A percentile compares a stretch with the other conserved stretches of the same genome.
These are phyloP conservation scores for Labeo catla DNA, from an alignment of 2,113 vertebrate genomes.

Conservation along the genomic window DNA sequence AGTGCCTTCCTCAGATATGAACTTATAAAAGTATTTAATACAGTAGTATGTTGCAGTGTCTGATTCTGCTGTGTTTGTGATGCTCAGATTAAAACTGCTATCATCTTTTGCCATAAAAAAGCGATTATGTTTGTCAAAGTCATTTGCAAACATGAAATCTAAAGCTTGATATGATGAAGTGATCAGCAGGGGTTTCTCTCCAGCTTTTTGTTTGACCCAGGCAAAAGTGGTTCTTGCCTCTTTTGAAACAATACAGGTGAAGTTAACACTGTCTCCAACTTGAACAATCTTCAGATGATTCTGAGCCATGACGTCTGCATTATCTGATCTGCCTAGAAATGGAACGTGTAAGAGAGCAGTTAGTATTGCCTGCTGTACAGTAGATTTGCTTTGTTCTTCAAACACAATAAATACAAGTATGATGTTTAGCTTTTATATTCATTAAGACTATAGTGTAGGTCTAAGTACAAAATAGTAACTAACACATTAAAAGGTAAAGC, in stretches of 20 bases:
- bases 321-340: conserved; percentile 10
- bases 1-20: conserved; percentile 7
- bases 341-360: background rate
- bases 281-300: conserved; percentile 22
- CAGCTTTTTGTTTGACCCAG: conserved; percentile 32
- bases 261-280: conserved; percentile 20
- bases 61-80: background rate
- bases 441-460: background rate
- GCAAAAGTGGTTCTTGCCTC: background rate
- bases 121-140: background rate
- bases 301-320: background rate
- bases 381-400: background rate
- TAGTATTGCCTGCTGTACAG: background rate
- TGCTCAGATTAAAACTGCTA: conserved; percentile 27
- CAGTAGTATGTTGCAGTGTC: conserved; percentile 47
- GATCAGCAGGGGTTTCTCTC: conserved; percentile 29
- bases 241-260: background rate
- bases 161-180: conserved; percentile 3
- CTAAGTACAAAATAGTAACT: background rate
- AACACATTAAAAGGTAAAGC: background rate
- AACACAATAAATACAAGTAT: background rate
- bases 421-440: background rate
- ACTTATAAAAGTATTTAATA: background rate
- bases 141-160: background rate
- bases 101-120: background rate